Evolutionary conservation across 2,888 invertebrate species (phyloP), one percentile per base, ranked within the genome.

Genomic region (Pyralis farinalis): DNA sequence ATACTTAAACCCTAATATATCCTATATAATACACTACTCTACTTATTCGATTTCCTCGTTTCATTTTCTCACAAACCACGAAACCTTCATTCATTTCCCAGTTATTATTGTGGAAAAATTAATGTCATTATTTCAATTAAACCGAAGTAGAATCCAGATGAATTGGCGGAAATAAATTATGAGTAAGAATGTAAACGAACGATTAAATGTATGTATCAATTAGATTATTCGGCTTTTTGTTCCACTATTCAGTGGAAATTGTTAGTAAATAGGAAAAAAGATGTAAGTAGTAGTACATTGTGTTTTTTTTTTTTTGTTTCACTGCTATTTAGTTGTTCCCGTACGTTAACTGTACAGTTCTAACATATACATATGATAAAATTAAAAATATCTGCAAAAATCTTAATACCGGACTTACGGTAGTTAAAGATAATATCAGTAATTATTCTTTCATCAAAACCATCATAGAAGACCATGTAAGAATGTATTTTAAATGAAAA

Each of bases 51-150:
- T 33, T 44, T 51, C 46, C 43, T 44, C 39, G 9, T 51, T 46
- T 51, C 44, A n/a, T 43, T 44, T 50, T 47, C 49, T 38, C 29
- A 42, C 45, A 47, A 45, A n/a, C n/a, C n/a, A n/a, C n/a, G n/a
- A n/a, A n/a, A n/a, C n/a, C n/a, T n/a, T n/a, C n/a, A n/a, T n/a
- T n/a, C n/a, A n/a, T n/a, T n/a, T n/a, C n/a, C n/a, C n/a, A n/a
- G n/a, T n/a, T 3, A 34, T 34, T 12, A 38, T 21, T 39, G 25
- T 34, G 35, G 40, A 32, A 33, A 11, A 27, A 32, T 40, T 32
- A 36, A 31, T 40, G 39, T 34, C 11, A 37, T 37, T 16, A 29
- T 16, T 16, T 8, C 25, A 22, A 38, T 33, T 39, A 27, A 33
- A 16, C 25, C 3, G 16, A 2, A 16, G 4, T 16, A 4, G 27